Conservation (phyloP, 2,888 invertebrate genomes). For the Incurvaria masculella region DNA sequence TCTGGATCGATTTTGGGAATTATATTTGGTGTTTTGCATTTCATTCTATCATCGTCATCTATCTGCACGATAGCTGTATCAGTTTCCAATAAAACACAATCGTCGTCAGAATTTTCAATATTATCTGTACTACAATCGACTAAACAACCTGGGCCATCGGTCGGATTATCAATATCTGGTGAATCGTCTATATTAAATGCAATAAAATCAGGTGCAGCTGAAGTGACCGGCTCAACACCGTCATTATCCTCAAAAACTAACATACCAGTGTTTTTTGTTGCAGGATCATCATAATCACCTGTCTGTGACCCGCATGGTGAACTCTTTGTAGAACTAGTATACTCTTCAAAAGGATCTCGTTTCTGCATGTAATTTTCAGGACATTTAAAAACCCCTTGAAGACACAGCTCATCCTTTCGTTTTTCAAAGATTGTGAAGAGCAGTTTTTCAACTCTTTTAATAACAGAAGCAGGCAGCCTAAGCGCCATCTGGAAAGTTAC, state of each 20-base stretch:
- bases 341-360: background rate
- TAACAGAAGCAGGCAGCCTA: constrained; percentile 27
- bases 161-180: background rate
- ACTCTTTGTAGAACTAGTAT: background rate
- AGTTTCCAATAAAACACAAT: background rate
- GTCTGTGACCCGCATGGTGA: background rate
- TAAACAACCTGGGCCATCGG: background rate
- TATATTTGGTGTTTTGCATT: no score
- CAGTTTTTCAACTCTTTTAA: constrained; percentile 24
- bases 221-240: no score
- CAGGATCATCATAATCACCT: background rate
- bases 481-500: constrained; percentile 26
- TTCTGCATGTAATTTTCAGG: background rate
- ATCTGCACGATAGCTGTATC: background rate
- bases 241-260: no score
- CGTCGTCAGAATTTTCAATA: background rate
- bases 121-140: background rate
- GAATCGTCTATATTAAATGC: constrained; percentile 10
- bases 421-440: constrained; percentile 24
- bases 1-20: background rate
- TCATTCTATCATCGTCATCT: background rate
- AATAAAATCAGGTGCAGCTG: constrained; percentile 14
- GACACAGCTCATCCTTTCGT: constrained; percentile 4
- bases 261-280: no score
- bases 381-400: background rate